A percentile compares a stretch with the other conserved stretches of the same genome.
Evolutionary conservation across 2,888 invertebrate species (phyloP).

Genomic region (Andrena chrysosceles): DNA sequence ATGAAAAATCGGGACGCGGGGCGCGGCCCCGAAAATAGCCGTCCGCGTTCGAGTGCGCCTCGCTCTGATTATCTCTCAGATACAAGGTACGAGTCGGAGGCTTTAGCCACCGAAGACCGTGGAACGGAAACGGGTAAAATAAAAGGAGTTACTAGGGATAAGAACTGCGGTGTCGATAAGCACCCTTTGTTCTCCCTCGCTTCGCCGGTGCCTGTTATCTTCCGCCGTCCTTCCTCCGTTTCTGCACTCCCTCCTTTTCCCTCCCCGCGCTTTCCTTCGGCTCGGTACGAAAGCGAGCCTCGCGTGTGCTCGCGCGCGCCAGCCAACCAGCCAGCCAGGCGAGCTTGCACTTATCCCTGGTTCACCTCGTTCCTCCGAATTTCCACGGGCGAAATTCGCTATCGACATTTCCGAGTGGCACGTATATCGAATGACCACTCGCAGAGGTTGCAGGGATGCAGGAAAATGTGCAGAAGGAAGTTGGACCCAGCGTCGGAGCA

Average conservation of each 20-base stretch:
- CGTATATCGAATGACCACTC: slow-evolving; percentile 64
- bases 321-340: slow-evolving; percentile 12
- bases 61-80: slow-evolving; percentile 69
- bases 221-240: slow-evolving; percentile 66
- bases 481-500: neutral
- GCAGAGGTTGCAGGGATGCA: slow-evolving; percentile 34
- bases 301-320: slow-evolving; percentile 27
- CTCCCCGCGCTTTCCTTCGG: slow-evolving; percentile 40
- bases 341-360: slow-evolving; percentile 40
- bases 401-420: slow-evolving; percentile 75
- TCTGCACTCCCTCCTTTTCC: slow-evolving; percentile 27
- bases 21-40: slow-evolving; percentile 57
- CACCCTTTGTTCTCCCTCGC: slow-evolving; percentile 78
- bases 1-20: neutral
- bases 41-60: slow-evolving; percentile 65
- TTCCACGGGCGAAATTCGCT: slow-evolving; percentile 72
- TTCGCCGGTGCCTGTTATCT: slow-evolving; percentile 64
- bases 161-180: slow-evolving; percentile 81
- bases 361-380: slow-evolving; percentile 55
- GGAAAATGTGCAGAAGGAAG: slow-evolving; percentile 35
- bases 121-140: slow-evolving; percentile 70
- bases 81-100: slow-evolving; percentile 63
- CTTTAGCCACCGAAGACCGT: slow-evolving; percentile 39
- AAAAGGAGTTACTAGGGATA: slow-evolving; percentile 74
- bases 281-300: slow-evolving; percentile 45